Evolutionary conservation across 2,113 vertebrate genomes (phyloP), one percentile per base, ranked within the genome.

Genomic region (Ploceus nigricollis): DNA sequence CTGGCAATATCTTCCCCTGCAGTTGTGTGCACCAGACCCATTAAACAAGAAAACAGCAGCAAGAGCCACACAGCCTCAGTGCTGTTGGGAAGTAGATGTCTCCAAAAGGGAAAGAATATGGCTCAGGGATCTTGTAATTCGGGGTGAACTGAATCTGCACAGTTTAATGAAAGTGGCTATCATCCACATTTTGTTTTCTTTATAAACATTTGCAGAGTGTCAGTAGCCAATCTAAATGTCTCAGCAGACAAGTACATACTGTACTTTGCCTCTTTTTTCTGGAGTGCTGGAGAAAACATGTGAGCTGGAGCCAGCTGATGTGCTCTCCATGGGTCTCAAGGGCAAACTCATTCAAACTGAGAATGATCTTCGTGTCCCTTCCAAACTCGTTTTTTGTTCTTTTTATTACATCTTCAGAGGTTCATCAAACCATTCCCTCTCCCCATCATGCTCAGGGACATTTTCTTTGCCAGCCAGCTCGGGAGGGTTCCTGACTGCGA

Each of bases 161-260:
- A 50, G 96, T 97, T 97, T 98, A 98, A 98, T 97, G 97, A 98
- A 98, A 98, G 97, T 97, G 97, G 97, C 98, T 93, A 97, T 97
- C 93, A 97, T 98, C 97, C 98, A 98, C 94, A 94, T 97, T 96
- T 98, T 98, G 97, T 98, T 98, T 98, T 97, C 98, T 98, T 98
- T 98, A 98, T 98, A 98, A 98, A 98, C 97, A 98, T 97, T 98
- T 90, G 81, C 90, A 96, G 97, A 96, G 94, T 97, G 96, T 98
- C 97, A 93, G 97, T 98, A 98, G 98, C 98, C 98, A 98, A 98
- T 97, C 97, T 98, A 98, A 98, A 98, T 98, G 97, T 98, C 97
- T 97, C 97, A 95, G 86, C 96, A 97, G 97, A 98, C 48, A 60
- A 98, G 98, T 93, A 97, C 96, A 97, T 90, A 95, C 95, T 97